Base-by-base conservation (phyloP, 2,113 vertebrate species). In the Nipponia nippon region DNA sequence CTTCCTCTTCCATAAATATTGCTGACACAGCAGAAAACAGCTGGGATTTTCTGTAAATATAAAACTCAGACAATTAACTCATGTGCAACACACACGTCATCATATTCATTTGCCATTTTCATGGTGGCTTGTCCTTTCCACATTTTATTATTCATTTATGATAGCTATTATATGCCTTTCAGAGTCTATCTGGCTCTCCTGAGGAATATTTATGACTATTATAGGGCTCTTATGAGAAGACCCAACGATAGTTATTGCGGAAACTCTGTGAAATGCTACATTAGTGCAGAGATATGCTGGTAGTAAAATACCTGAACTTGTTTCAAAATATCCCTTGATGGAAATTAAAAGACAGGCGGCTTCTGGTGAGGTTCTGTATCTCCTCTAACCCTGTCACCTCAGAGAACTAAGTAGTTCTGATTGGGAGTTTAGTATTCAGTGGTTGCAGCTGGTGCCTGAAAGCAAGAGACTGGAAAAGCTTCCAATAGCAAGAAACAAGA, bases 91-190 rank as follows among this genome's bases (percentile, higher is more conserved):
- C 90, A 98, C 91, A 96, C 56, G 96, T 98, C 97, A 98, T 98
- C 97, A 97, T 96, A 97, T 98, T 98, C 97, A 97, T 98, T 98
- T 98, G 97, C 98, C 97, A 98, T 98, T 98, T 98, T 98, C 98
- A 95, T 97, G 96, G 98, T 96, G 97, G 87, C 97, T 98, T 98
- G 97, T 98, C 98, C 97, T 98, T 98, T 98, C 96, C 97, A 95
- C 96, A 95, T 98, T 98, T 98, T 98, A 98, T 98, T 98, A 98
- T 98, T 98, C 98, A 98, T 98, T 98, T 98, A 98, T 98, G 98
- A 98, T 97, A 97, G 98, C 97, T 98, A 98, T 98, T 98, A 98
- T 95, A 97, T 96, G 95, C 91, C 97, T 98, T 98, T 98, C 97
- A 97, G 97, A 98, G 96, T 97, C 97, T 98, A 95, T 98, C 97